These are phyloP conservation scores for Parus major DNA, from an alignment of 2,113 vertebrate species.

Conservation along the genomic window DNA sequence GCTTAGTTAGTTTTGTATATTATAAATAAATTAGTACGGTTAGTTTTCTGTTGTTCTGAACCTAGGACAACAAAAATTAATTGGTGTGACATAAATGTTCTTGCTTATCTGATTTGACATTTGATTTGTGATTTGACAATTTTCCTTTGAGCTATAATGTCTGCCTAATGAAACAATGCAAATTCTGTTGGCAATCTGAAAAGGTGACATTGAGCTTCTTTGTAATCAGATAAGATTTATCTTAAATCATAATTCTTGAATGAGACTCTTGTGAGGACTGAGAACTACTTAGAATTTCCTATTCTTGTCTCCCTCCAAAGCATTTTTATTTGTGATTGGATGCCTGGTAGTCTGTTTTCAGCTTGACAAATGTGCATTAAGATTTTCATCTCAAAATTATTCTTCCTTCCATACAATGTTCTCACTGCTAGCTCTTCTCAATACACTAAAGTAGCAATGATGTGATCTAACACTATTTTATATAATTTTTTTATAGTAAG, in stretches of 20 bases:
- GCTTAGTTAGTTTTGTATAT: background rate
- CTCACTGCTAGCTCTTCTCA: background rate
- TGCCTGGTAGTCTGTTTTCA: background rate
- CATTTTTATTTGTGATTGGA: background rate
- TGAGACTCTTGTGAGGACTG: background rate
- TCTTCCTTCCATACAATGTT: background rate
- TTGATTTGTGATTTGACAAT: slow-evolving; percentile 42
- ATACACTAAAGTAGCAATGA: background rate
- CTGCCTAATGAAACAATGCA: slow-evolving; percentile 39
- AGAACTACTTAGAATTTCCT: background rate
- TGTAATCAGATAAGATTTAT: background rate
- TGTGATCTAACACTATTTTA: background rate
- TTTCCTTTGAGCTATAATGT: slow-evolving; percentile 38
- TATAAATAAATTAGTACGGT: background rate
- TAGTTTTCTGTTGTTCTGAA: slow-evolving; percentile 1
- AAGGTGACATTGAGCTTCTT: slow-evolving; percentile 25
- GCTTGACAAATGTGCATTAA: background rate
- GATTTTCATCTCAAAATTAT: background rate
- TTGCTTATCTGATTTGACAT: slow-evolving; percentile 20
- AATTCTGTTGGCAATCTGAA: slow-evolving; percentile 14
- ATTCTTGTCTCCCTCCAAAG: background rate
- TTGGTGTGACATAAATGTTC: slow-evolving; percentile 22
- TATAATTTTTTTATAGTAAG: background rate
- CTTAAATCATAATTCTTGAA: background rate
- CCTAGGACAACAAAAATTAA: slow-evolving; percentile 33